Evolutionary conservation across 2,888 invertebrate genomes (phyloP), one percentile per base, ranked within the genome.

Genomic region (Alsophila aescularia): DNA sequence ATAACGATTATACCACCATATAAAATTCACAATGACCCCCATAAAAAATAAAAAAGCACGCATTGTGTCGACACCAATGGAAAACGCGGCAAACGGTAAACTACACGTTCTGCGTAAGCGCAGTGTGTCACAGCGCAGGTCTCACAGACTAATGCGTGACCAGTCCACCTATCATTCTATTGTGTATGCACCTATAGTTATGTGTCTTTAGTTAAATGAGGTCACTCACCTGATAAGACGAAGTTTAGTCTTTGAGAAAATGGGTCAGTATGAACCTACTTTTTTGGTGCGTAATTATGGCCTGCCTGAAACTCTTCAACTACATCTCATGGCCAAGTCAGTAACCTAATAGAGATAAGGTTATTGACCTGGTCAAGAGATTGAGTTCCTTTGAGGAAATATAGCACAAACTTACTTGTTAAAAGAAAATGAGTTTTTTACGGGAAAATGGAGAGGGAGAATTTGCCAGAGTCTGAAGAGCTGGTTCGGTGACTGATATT

Each of bases 151-250:
- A 56, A 53, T 58, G 57, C 39, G 53, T 54, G 51, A 52, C 58
- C 44, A 35, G 60, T 57, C 57, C 58, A 60, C 60, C 75, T 70
- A 60, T 76, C 69, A 81, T 81, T 79, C 75, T 74, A 73, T 81
- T 80, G 81, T 81, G 61, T 44, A n/a, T 7, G 12, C 7, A n/a
- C 9, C 24, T 24, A 1, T 39, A 31, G 13, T 18, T 37, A 45
- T 9, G 2, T 24, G n/a, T 27, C 21, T n/a, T 12, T 36, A 36
- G 10, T 21, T n/a, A n/a, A n/a, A n/a, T n/a, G n/a, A n/a, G n/a
- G n/a, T n/a, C n/a, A n/a, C n/a, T n/a, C n/a, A n/a, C n/a, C n/a
- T n/a, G n/a, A n/a, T n/a, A n/a, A n/a, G n/a, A n/a, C n/a, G n/a
- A n/a, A n/a, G n/a, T n/a, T n/a, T n/a, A n/a, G n/a, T n/a, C n/a